Base-by-base conservation (phyloP, 2,113 vertebrate species). In the Micronycteris hirsuta region DNA sequence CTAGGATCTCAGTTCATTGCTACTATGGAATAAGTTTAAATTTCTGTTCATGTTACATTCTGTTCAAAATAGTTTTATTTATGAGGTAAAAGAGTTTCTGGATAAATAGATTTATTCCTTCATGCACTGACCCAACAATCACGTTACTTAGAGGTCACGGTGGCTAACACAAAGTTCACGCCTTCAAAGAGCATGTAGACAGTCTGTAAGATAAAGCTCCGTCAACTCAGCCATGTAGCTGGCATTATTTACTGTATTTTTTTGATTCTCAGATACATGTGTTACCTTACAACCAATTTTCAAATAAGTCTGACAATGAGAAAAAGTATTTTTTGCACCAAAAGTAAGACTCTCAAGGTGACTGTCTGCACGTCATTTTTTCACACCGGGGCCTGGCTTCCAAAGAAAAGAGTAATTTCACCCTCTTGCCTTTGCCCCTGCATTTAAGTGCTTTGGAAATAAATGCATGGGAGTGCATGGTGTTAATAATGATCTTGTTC, bases 371-470 rank as follows among this genome's bases (percentile, higher is more conserved):
- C 71, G 68, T 61, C 26, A 31, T 74, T 38, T 76, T 78, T 68
- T 87, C 31, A 38, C 10, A 31, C 56, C 45, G 54, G 81, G 33
- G 17, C 16, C n/a, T 38, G 20, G 17, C 56, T 95, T 87, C 54
- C 24, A 84, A 16, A 56, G 71, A 26, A 84, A 20, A 84, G 45
- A 74, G 54, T 38, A 43, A 80, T 82, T 86, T 83, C 65, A 86
- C 61, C 68, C 1, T 70, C 28, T 73, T 71, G 58, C 10, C 38
- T 70, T 95, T 80, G 4, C 63, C 17, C 89, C 33, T 11, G 31
- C 43, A 28, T 86, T 93, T 68, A 65, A 80, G 17, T 70, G 84
- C n/a, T 89, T 89, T 86, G 56, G 74, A 74, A 93, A 86, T 67
- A 95, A 93, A 61, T 82, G 28, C 22, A 24, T 31, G 7, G 24